Conservation (phyloP, 2,888 invertebrate genomes). For the Uloborus plumipes region DNA sequence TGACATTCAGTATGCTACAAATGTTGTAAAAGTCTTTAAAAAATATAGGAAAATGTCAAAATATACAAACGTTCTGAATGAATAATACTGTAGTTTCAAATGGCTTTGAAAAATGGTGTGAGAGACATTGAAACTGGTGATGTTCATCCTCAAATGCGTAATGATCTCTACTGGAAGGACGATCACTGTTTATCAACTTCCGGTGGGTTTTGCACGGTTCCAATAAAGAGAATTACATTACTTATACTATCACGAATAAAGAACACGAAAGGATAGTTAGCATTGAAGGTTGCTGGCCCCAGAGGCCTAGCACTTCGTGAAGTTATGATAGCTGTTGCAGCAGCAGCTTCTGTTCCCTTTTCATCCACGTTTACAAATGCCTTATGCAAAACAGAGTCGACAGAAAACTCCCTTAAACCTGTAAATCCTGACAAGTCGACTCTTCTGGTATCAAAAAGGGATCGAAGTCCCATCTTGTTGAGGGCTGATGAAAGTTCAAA, state of each 20-base stretch:
- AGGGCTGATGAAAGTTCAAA: conserved; percentile 65
- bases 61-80: too few species aligned
- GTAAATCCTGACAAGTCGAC: conserved; percentile 66
- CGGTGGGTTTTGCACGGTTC: conserved; percentile 63
- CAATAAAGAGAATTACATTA: conserved; percentile 65
- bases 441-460: conserved; percentile 64
- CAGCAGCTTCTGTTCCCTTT: conserved; percentile 66
- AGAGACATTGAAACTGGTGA: too few species aligned
- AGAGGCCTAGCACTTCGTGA: conserved; percentile 58
- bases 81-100: too few species aligned
- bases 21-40: too few species aligned
- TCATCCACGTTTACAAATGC: conserved; percentile 65
- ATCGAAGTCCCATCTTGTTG: conserved; percentile 65
- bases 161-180: too few species aligned
- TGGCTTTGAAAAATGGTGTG: too few species aligned
- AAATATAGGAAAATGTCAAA: too few species aligned
- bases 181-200: conserved; percentile 12
- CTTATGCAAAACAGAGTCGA: conserved; percentile 65
- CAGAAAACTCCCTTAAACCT: conserved; percentile 45
- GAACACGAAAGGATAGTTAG: conserved; percentile 64
- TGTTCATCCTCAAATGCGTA: too few species aligned
- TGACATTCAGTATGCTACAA: too few species aligned
- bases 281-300: conserved; percentile 65
- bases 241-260: conserved; percentile 65
- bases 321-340: conserved; percentile 60